Evolutionary conservation across 2,113 vertebrate species (phyloP), one percentile per base, ranked within the genome.

Genomic region (Chlamydotis undulata): DNA sequence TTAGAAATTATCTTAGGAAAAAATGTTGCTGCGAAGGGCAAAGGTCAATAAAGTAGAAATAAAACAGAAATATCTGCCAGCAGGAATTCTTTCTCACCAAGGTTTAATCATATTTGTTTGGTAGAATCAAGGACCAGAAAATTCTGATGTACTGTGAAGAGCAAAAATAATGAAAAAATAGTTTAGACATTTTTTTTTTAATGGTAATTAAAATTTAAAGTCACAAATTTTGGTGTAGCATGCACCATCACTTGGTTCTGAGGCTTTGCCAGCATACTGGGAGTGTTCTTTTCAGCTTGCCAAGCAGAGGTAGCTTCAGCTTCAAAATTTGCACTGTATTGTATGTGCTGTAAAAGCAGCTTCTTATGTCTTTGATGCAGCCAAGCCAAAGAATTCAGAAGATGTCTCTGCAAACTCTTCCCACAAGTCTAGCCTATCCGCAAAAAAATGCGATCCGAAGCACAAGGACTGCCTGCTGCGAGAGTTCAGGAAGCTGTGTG

Each of bases 401-500:
- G 98, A 98, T 83, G 71, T 68, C 37, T 94, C 94, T 43, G 57
- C 89, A 35, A 95, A 97, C 71, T 96, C 97, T 87, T 87, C 96
- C 57, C 97, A 33, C 96, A 50, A 98, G 90, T 21, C 95, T 93
- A 78, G 97, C 97, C 97, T 99, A 37, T 99, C 99, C 11, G 75
- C 97, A 29, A 96, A 98, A 96, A 97, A 97, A 1, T 99, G 99
- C 91, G 98, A 99, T 73, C 98, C 98, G 3, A 97, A 97, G 87
- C 99, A 99, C 97, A 99, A 99, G 74, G 99, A 99, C 97, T 99
- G 98, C 85, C 97, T 99, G 85, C 93, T 99, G 56, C 97, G 99
- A 3, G 99, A 99, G 90, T 99, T 99, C 90, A 98, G 99, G 41
- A 99, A 99, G 95, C 97, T 99, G 21, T 99, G 99, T 2, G 99